Conservation (phyloP, 2,113 vertebrate species). For the Siphamia tubifer region DNA sequence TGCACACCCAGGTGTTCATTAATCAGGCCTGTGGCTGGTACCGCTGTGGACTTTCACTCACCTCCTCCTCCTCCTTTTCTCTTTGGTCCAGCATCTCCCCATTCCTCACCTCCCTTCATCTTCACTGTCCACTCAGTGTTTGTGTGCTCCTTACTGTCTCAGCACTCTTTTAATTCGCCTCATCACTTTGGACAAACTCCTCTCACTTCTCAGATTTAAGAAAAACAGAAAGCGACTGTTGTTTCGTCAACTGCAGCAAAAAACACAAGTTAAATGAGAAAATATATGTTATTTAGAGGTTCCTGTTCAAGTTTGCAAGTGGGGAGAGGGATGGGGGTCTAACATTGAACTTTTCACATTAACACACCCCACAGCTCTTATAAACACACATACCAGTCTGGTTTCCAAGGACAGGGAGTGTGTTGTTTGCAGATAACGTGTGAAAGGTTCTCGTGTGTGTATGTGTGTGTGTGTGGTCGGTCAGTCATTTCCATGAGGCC, state of each 20-base stretch:
- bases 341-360: slow-evolving; percentile 32
- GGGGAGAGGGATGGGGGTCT: not conserved
- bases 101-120: slow-evolving; percentile 18
- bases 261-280: too few relatives aligned
- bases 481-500: slow-evolving; percentile 17
- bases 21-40: slow-evolving; percentile 72
- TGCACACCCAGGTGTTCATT: slow-evolving; percentile 48
- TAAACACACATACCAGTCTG: slow-evolving; percentile 49
- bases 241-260: not conserved
- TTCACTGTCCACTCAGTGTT: too few relatives aligned
- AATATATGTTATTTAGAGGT: too few relatives aligned
- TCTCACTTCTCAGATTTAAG: not conserved
- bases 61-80: slow-evolving; percentile 13
- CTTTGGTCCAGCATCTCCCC: slow-evolving; percentile 2
- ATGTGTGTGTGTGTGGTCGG: slow-evolving; percentile 30
- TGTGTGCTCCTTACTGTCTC: slow-evolving; percentile 26
- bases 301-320: too few relatives aligned
- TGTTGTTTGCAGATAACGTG: slow-evolving; percentile 40
- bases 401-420: slow-evolving; percentile 47
- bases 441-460: not conserved
- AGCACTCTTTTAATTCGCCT: slow-evolving; percentile 10
- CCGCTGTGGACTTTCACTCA: slow-evolving; percentile 30
- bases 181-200: slow-evolving; percentile 26
- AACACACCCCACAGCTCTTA: not conserved
- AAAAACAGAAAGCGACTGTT: slow-evolving; percentile 24